A percentile compares a stretch with the other conserved stretches of the same genome.
Conservation (phyloP, 2,888 invertebrate species). For the Drosophila limbata region DNA sequence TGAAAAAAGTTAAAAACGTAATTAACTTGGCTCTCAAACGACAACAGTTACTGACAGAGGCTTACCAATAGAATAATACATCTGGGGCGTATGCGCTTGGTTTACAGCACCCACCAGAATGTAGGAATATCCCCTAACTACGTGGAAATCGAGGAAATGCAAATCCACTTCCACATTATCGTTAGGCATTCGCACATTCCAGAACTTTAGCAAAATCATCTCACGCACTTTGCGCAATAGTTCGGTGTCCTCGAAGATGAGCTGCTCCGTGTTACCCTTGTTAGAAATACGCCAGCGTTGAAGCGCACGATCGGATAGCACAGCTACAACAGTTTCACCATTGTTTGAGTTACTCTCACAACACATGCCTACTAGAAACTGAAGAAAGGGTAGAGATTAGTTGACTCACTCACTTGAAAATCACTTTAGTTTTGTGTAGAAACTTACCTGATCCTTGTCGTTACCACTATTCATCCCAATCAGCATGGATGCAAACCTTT, state of each 20-base stretch:
- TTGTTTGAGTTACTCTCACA: slow-evolving; percentile 84
- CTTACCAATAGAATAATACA: slow-evolving; percentile 91
- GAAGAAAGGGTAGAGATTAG: neutral
- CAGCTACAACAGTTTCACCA: slow-evolving; percentile 88
- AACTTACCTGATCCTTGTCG: slow-evolving; percentile 84
- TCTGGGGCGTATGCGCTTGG: slow-evolving; percentile 88
- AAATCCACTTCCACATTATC: slow-evolving; percentile 89
- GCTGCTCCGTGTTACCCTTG: slow-evolving; percentile 88
- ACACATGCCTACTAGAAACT: slow-evolving; percentile 90
- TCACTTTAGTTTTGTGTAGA: too few relatives aligned
- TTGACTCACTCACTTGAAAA: neutral
- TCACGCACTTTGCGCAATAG: slow-evolving; percentile 90
- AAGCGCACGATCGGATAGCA: slow-evolving; percentile 91
- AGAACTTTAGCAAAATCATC: slow-evolving; percentile 89
- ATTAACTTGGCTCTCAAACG: neutral
- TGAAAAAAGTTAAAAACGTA: neutral
- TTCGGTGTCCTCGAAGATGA: slow-evolving; percentile 90
- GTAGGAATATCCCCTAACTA: slow-evolving; percentile 88
- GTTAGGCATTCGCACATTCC: slow-evolving; percentile 86
- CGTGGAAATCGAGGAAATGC: slow-evolving; percentile 92
- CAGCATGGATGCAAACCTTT: slow-evolving; percentile 86
- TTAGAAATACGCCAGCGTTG: slow-evolving; percentile 92
- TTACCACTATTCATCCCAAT: slow-evolving; percentile 84
- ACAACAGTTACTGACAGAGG: neutral
- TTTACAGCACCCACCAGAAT: slow-evolving; percentile 90